phyloP scores from a whole-genome alignment of 2,888 invertebrate species.

The Odontomyia ornata region DNA sequence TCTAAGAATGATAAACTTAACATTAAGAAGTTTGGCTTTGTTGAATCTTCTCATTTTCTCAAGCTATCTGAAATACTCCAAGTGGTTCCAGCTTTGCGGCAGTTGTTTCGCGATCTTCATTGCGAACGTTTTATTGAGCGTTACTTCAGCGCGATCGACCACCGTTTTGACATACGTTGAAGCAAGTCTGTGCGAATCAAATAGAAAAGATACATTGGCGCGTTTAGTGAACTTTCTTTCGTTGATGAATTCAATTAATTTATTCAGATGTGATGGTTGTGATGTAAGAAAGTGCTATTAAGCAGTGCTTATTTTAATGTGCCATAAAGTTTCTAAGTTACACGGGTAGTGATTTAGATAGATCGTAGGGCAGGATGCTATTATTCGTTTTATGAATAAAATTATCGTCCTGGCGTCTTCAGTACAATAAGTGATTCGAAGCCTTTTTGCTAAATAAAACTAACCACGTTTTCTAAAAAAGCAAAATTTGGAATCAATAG shows the following conservation, averaged over 20 bases:
- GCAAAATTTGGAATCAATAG: too few relatives aligned
- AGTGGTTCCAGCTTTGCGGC: slow-evolving; percentile 16
- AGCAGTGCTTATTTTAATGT: background rate
- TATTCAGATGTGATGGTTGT: background rate
- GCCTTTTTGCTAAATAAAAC: too few relatives aligned
- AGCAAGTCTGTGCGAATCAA: background rate
- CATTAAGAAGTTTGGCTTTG: background rate
- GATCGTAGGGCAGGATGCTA: too few relatives aligned
- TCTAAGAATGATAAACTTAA: background rate
- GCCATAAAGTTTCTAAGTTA: background rate
- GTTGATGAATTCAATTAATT: background rate
- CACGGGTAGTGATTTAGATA: background rate
- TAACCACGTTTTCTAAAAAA: too few relatives aligned
- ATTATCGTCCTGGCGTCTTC: too few relatives aligned
- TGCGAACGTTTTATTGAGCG: slow-evolving; percentile 7
- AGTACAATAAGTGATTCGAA: too few relatives aligned
- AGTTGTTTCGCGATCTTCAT: background rate
- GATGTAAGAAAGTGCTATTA: background rate
- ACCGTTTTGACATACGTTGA: too few relatives aligned
- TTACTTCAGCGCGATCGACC: background rate
- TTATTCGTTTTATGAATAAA: too few relatives aligned
- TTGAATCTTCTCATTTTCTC: background rate
- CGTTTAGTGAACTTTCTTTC: slow-evolving; percentile 21
- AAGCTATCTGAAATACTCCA: slow-evolving; percentile 2
- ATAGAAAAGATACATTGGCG: background rate